phyloP scores from a whole-genome alignment of 1,140 invertebrate genomes.

The Cydia strobilella region DNA sequence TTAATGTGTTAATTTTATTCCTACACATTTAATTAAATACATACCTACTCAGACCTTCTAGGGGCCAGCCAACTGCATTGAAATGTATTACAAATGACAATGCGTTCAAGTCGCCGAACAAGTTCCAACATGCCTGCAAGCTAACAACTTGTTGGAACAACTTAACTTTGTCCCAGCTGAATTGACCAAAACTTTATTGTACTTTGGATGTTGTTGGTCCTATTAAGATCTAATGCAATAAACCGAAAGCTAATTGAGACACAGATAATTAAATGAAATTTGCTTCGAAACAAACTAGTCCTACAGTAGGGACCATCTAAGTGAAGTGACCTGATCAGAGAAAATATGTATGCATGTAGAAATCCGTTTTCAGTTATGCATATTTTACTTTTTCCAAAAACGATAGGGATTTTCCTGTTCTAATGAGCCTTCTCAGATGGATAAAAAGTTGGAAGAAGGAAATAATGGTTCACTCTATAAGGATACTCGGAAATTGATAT shows the following conservation, averaged over 20 bases:
- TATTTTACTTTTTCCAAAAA: neutral
- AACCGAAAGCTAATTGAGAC: neutral
- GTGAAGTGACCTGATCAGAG: too few species aligned
- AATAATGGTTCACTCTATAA: constrained; percentile 17
- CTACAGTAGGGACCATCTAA: too few species aligned
- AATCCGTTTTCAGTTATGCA: neutral
- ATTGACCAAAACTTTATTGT: constrained; percentile 29
- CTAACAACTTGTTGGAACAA: constrained; percentile 24
- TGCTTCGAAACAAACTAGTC: neutral
- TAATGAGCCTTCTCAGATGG: neutral
- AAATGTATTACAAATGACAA: constrained; percentile 20
- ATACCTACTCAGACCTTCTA: neutral
- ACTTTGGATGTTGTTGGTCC: neutral
- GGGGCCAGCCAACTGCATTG: constrained; percentile 11
- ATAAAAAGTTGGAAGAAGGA: neutral
- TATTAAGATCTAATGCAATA: neutral
- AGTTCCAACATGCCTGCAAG: constrained; percentile 13
- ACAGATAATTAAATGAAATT: neutral
- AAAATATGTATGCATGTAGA: too few species aligned
- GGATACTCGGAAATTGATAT: constrained; percentile 25
- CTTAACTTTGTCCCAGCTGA: constrained; percentile 17
- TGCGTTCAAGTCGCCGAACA: constrained; percentile 14
- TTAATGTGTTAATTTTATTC: neutral
- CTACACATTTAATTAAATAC: neutral
- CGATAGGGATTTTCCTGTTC: neutral